Conservation (phyloP, 37 sponge, comb jelly and placozoan genomes). For the Corticium candelabrum region DNA sequence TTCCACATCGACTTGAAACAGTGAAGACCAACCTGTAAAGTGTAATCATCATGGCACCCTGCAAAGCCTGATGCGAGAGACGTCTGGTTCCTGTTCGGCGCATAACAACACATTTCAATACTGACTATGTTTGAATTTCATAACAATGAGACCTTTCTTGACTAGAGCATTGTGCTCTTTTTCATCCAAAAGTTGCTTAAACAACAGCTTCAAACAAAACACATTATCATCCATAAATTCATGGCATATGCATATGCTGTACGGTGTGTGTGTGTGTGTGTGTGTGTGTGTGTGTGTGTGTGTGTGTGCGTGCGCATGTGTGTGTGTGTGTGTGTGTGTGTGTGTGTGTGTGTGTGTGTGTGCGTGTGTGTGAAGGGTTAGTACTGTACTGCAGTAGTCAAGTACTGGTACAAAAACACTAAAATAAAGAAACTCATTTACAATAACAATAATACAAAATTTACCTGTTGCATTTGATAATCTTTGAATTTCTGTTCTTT, state of each 20-base stretch:
- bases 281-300: too few species aligned
- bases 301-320: too few species aligned
- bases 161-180: not conserved
- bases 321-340: too few species aligned
- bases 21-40: conserved; percentile 28
- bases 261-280: too few species aligned
- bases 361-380: too few species aligned
- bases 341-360: too few species aligned
- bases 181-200: not conserved
- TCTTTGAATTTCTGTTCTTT: not conserved
- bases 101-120: too few species aligned
- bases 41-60: conserved; percentile 48
- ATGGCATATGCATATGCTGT: too few species aligned
- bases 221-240: too few species aligned
- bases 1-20: not conserved
- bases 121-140: too few species aligned
- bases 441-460: not conserved
- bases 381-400: not conserved
- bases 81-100: conserved; percentile 24
- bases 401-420: not conserved
- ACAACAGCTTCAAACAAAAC: not conserved
- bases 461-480: not conserved
- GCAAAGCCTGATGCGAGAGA: conserved; percentile 35
- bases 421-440: not conserved
- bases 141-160: not conserved